Evolutionary conservation across 2,888 invertebrate species (phyloP).

Genomic region (Melinaea menophilus): DNA sequence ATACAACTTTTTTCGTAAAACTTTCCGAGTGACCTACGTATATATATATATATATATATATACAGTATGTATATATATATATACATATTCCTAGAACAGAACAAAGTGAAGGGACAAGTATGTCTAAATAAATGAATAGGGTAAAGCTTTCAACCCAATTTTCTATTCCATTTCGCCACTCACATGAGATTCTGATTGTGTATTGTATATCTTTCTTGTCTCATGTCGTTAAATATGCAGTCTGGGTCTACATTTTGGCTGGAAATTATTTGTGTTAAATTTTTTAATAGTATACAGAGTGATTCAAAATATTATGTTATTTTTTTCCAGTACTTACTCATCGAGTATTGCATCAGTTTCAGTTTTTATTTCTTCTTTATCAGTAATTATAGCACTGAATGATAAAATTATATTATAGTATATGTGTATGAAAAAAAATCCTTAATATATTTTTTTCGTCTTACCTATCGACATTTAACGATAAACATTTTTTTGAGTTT

Average conservation of each 20-base stretch:
- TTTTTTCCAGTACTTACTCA: slow-evolving; percentile 22
- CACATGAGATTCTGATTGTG: slow-evolving; percentile 66
- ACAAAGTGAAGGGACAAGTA: too few relatives aligned
- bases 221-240: slow-evolving; percentile 64
- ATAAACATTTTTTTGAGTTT: slow-evolving; percentile 33
- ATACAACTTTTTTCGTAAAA: too few relatives aligned
- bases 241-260: slow-evolving; percentile 38
- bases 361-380: slow-evolving; percentile 15
- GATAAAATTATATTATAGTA: slow-evolving; percentile 19
- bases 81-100: too few relatives aligned
- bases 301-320: not conserved
- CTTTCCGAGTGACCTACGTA: too few relatives aligned
- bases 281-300: not conserved
- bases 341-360: slow-evolving; percentile 14
- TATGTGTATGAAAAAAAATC: too few relatives aligned
- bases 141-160: not conserved
- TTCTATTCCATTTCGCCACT: slow-evolving; percentile 39
- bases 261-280: slow-evolving; percentile 6
- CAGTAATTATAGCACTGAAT: slow-evolving; percentile 25
- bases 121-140: too few relatives aligned
- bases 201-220: slow-evolving; percentile 60
- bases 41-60: too few relatives aligned
- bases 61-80: too few relatives aligned
- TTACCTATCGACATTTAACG: slow-evolving; percentile 37
- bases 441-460: not conserved